These are phyloP conservation scores for Apodemia hepburni DNA, from an alignment of 2,888 invertebrate genomes.

Conservation along the genomic window DNA sequence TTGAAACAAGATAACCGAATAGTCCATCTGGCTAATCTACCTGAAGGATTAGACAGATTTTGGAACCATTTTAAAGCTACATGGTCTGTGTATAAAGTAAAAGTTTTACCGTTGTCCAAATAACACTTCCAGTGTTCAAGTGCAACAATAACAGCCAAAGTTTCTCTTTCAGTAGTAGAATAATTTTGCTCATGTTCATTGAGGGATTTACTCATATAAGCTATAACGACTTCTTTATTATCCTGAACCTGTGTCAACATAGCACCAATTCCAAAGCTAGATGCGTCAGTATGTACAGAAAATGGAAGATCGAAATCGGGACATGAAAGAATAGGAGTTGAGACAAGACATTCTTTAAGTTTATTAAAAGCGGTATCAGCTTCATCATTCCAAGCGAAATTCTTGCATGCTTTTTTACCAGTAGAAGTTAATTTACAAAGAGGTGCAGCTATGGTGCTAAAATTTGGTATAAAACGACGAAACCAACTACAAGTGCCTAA, in stretches of 20 bases:
- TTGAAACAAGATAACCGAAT: slow-evolving; percentile 33
- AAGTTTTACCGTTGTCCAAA: slow-evolving; percentile 32
- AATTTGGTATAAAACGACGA: slow-evolving; percentile 1
- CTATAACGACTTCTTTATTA: slow-evolving; percentile 21
- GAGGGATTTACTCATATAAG: slow-evolving; percentile 29
- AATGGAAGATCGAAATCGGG: too few species aligned
- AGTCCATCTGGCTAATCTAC: slow-evolving; percentile 37
- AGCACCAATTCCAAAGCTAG: background rate
- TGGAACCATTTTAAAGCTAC: slow-evolving; percentile 34
- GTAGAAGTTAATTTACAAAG: background rate
- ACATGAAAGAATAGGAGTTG: background rate
- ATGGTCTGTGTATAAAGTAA: slow-evolving; percentile 35
- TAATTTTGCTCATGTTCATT: slow-evolving; percentile 32
- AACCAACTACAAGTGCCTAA: background rate
- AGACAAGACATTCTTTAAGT: background rate
- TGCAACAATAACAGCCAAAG: slow-evolving; percentile 35
- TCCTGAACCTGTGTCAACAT: background rate
- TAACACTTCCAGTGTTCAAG: slow-evolving; percentile 38
- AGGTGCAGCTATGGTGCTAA: background rate
- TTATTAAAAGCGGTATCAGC: background rate
- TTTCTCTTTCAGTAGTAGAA: slow-evolving; percentile 36
- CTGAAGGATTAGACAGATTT: slow-evolving; percentile 29
- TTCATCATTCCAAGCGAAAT: background rate
- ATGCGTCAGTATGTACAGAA: too few species aligned
- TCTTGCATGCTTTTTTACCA: background rate